phyloP scores from a whole-genome alignment of 2,797 vertebrate species.

The Coracias cyanogaster region DNA sequence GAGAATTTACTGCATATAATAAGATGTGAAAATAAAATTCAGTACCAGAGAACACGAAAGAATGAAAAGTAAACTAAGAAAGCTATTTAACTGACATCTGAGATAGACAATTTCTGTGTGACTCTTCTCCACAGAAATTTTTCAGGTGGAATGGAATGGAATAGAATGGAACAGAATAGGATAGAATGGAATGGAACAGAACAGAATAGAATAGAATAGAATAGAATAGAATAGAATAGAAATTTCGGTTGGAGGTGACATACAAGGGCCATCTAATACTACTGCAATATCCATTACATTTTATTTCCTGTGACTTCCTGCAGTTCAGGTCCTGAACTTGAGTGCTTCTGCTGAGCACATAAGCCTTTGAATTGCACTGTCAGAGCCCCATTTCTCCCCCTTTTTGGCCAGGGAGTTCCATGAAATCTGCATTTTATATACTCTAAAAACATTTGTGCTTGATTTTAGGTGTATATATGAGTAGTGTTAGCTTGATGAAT shows the following conservation, averaged over 20 bases:
- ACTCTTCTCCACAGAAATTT: not conserved
- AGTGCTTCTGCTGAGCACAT: not conserved
- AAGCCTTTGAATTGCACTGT: not conserved
- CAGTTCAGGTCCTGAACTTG: not conserved
- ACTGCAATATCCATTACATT: not conserved
- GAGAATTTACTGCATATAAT: not conserved
- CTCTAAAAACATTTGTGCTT: not conserved
- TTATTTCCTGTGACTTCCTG: not conserved
- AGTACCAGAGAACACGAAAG: not conserved
- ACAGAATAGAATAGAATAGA: not conserved
- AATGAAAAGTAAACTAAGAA: not conserved
- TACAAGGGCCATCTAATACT: not conserved
- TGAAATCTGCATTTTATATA: not conserved
- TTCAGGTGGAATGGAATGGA: not conserved
- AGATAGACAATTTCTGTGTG: not conserved
- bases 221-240: no score
- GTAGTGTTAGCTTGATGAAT: not conserved
- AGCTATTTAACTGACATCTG: slow-evolving; percentile 2
- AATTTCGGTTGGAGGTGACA: not conserved
- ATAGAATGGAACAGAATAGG: not conserved
- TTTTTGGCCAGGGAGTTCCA: not conserved
- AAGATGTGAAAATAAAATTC: not conserved
- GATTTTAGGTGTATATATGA: not conserved
- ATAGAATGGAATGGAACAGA: no score
- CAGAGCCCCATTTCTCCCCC: accelerated